phyloP scores from a whole-genome alignment of 1,140 invertebrate genomes.

The Gonioctena quinquepunctata region DNA sequence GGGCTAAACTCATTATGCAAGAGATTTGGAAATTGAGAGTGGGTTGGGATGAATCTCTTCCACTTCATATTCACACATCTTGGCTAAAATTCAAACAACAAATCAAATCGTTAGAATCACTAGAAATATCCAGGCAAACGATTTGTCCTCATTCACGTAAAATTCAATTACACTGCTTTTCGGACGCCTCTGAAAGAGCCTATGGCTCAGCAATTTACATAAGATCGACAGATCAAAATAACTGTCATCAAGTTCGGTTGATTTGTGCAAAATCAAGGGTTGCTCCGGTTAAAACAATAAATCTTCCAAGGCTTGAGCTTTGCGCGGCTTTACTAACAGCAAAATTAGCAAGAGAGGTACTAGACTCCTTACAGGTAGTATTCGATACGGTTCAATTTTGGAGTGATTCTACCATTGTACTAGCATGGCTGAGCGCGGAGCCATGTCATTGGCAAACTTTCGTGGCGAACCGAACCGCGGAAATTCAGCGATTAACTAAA shows the following conservation, averaged over 20 bases:
- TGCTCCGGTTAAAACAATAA: conserved; percentile 39
- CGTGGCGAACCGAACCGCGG: conserved; percentile 39
- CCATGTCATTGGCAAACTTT: conserved; percentile 29
- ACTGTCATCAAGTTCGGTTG: conserved; percentile 5
- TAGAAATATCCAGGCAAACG: not conserved
- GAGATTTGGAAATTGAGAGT: conserved; percentile 49
- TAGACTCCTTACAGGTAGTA: conserved; percentile 31
- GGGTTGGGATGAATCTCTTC: conserved; percentile 55
- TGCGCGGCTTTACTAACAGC: conserved; percentile 19
- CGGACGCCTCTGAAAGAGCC: conserved; percentile 23
- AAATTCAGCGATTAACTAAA: conserved; percentile 33
- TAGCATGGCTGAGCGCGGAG: conserved; percentile 20
- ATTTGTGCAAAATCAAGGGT: conserved; percentile 38
- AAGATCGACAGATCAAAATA: not conserved
- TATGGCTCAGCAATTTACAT: conserved; percentile 24
- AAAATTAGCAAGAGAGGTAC: conserved; percentile 1
- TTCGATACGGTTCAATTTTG: conserved; percentile 38
- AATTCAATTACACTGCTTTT: conserved; percentile 23
- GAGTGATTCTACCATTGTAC: conserved; percentile 32
- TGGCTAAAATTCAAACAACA: not conserved
- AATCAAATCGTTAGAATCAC: not conserved
- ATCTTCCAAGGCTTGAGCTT: conserved; percentile 37
- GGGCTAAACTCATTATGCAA: conserved; percentile 56
- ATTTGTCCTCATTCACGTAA: not conserved
- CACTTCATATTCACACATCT: conserved; percentile 25